A percentile compares a stretch with the other conserved stretches of the same genome.
These are phyloP conservation scores for Folsomia manolachei DNA, from an alignment of 2,888 invertebrate genomes.

Conservation along the genomic window DNA sequence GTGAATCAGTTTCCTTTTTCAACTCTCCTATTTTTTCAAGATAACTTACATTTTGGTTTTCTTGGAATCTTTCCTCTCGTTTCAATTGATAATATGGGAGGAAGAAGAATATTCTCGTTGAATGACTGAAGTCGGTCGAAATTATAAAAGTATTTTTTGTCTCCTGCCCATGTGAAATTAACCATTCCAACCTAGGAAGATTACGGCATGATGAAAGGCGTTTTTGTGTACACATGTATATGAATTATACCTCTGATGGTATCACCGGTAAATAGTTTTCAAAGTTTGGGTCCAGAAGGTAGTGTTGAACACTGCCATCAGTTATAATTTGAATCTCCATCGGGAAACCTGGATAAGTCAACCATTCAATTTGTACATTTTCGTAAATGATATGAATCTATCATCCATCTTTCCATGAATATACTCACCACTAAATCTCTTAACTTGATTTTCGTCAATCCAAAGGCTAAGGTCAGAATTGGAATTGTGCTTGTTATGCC, in stretches of 20 bases:
- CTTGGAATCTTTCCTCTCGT: constrained; percentile 80
- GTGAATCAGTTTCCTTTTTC: not conserved
- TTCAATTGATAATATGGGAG: constrained; percentile 84
- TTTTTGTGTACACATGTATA: constrained; percentile 8
- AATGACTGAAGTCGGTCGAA: constrained; percentile 82
- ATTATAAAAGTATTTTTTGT: constrained; percentile 65
- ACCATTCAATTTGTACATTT: too few species aligned
- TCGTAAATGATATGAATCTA: not conserved
- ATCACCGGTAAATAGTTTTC: constrained; percentile 81
- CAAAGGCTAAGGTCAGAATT: constrained; percentile 59
- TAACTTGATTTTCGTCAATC: constrained; percentile 88
- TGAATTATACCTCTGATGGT: constrained; percentile 1
- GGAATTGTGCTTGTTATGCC: not conserved
- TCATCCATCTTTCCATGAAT: not conserved
- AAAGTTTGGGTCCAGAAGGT: constrained; percentile 84
- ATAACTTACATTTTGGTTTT: constrained; percentile 76
- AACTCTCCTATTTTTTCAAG: constrained; percentile 1
- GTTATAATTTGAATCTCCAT: constrained; percentile 87
- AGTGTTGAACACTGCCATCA: constrained; percentile 79
- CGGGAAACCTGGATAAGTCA: constrained; percentile 67
- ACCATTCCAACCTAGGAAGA: constrained; percentile 64
- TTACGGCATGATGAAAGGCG: constrained; percentile 10
- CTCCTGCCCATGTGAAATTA: constrained; percentile 86
- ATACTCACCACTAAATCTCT: constrained; percentile 79
- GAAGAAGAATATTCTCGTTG: constrained; percentile 76